These are phyloP conservation scores for Microcaecilia unicolor DNA, from an alignment of 2,797 vertebrate genomes.

Conservation along the genomic window DNA sequence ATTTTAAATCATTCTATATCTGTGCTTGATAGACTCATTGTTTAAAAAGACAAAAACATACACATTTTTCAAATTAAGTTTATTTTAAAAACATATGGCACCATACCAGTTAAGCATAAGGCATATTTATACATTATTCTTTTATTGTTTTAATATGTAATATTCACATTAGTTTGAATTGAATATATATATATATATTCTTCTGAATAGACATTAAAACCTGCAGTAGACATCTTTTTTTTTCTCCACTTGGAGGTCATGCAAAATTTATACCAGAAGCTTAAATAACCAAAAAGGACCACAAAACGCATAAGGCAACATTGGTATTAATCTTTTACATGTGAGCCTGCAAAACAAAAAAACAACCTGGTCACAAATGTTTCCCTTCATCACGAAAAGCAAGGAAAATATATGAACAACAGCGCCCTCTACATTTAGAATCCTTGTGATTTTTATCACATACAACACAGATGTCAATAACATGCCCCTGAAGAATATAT, in stretches of 20 bases:
- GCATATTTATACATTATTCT: too few species aligned
- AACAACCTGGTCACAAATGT: constrained; percentile 29
- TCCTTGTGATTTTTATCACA: constrained; percentile 20
- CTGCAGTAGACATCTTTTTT: too few species aligned
- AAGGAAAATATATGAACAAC: constrained; percentile 53
- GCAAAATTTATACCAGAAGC: constrained; percentile 34
- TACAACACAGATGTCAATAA: too few species aligned
- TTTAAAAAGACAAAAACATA: background rate
- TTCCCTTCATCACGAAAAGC: constrained; percentile 24
- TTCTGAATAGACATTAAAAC: too few species aligned
- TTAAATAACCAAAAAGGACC: constrained; percentile 31
- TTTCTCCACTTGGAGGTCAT: constrained; percentile 8
- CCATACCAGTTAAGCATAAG: too few species aligned
- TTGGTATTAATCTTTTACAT: constrained; percentile 31
- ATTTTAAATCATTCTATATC: background rate
- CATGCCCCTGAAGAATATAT: too few species aligned
- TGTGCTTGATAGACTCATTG: background rate
- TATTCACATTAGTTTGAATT: too few species aligned
- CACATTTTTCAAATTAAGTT: too few species aligned
- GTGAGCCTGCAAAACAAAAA: constrained; percentile 42
- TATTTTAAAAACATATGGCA: too few species aligned
- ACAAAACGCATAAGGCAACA: constrained; percentile 33
- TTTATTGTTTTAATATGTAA: too few species aligned
- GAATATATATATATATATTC: too few species aligned
- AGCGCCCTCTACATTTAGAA: constrained; percentile 65